phyloP scores from a whole-genome alignment of 2,888 invertebrate genomes.

The Cantharis rustica region DNA sequence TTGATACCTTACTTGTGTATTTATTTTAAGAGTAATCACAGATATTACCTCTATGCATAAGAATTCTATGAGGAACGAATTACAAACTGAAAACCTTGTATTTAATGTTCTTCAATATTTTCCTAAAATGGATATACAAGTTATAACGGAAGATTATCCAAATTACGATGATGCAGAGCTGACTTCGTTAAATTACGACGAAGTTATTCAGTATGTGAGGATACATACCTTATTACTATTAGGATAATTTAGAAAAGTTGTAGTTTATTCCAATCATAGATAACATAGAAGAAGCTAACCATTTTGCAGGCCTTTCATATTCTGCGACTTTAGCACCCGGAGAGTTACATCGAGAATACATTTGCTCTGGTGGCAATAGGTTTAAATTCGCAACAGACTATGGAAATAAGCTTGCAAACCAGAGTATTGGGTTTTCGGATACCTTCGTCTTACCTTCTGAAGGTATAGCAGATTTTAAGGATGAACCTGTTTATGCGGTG shows the following conservation, averaged over 20 bases:
- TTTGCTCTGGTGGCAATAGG: neutral
- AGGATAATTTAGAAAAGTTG: neutral
- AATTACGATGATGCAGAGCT: constrained; percentile 15
- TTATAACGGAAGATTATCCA: constrained; percentile 13
- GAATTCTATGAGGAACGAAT: neutral
- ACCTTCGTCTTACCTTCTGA: neutral
- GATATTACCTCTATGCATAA: neutral
- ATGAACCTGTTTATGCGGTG: neutral
- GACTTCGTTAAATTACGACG: neutral
- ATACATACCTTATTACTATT: neutral
- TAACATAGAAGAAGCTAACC: neutral
- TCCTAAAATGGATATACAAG: neutral
- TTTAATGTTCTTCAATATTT: constrained; percentile 4
- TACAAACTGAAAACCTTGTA: neutral
- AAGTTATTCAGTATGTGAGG: neutral
- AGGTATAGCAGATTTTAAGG: neutral
- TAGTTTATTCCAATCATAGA: neutral
- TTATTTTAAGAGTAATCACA: neutral
- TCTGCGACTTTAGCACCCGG: neutral
- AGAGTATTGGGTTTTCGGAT: neutral
- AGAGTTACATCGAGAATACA: neutral
- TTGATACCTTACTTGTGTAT: neutral
- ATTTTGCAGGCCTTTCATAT: neutral
- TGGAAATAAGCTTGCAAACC: neutral
- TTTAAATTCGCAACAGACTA: neutral